Percentiles rank a stretch among this genome's conserved stretches.
These are phyloP conservation scores for Pammene aurita DNA, from an alignment of 2,888 invertebrate species.

Conservation along the genomic window DNA sequence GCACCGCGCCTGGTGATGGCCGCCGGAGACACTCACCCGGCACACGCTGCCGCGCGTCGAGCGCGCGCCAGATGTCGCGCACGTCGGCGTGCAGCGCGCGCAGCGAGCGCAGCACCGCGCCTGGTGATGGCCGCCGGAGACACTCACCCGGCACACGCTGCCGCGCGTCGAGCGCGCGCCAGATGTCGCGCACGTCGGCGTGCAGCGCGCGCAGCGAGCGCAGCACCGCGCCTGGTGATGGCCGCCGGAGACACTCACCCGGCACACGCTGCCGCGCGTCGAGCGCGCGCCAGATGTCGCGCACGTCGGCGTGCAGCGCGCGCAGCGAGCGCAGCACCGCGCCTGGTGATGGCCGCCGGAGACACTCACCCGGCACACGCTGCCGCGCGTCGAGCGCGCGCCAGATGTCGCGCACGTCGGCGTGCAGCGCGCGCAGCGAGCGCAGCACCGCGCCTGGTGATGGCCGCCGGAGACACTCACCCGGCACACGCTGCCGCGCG, in stretches of 20 bases:
- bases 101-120: conserved; percentile 66
- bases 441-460: conserved; percentile 73
- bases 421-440: conserved; percentile 55
- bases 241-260: no score
- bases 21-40: no score
- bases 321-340: conserved; percentile 65
- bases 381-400: conserved; percentile 54
- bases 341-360: conserved; percentile 62
- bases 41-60: conserved; percentile 55
- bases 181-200: conserved; percentile 57
- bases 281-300: conserved; percentile 56
- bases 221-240: conserved; percentile 72
- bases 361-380: no score
- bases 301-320: conserved; percentile 57
- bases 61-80: conserved; percentile 55
- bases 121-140: no score
- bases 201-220: conserved; percentile 56
- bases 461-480: no score
- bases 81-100: conserved; percentile 58
- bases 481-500: conserved; percentile 55
- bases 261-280: conserved; percentile 56
- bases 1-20: conserved; percentile 73
- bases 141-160: no score
- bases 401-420: conserved; percentile 58
- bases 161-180: conserved; percentile 52